Evolutionary conservation across 2,888 invertebrate species (phyloP).

Genomic region (Lapara coniferarum): DNA sequence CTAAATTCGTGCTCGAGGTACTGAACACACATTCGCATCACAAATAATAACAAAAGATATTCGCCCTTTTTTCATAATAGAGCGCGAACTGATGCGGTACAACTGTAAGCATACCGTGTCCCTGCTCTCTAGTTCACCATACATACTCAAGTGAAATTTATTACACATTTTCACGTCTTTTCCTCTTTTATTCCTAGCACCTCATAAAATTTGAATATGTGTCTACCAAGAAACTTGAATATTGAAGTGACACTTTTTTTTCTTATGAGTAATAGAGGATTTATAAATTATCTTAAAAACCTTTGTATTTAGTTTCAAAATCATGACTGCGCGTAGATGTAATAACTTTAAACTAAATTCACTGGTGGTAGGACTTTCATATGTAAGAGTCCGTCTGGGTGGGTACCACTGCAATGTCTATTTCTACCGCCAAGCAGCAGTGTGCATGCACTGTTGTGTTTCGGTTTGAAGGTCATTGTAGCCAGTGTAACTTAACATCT

Average conservation of each 20-base stretch:
- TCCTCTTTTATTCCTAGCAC: neutral
- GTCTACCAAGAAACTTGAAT: neutral
- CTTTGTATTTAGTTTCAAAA: too few species aligned
- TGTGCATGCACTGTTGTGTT: too few species aligned
- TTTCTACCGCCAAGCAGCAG: too few species aligned
- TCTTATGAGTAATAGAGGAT: neutral
- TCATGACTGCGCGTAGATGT: too few species aligned
- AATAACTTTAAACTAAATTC: too few species aligned
- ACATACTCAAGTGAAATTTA: slow-evolving; percentile 7
- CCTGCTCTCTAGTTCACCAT: neutral
- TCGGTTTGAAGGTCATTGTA: too few species aligned
- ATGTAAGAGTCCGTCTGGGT: too few species aligned
- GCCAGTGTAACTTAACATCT: too few species aligned
- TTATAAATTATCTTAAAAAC: neutral
- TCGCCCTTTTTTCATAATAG: neutral
- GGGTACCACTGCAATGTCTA: too few species aligned
- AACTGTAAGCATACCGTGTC: neutral
- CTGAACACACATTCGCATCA: too few species aligned
- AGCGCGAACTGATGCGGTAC: neutral
- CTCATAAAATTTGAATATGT: slow-evolving; percentile 7
- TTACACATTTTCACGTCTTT: neutral
- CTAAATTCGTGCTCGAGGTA: too few species aligned
- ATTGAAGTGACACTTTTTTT: neutral
- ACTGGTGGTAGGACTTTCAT: too few species aligned
- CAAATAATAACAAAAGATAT: neutral